Conservation (phyloP, 2,113 vertebrate genomes). For the Gavialis gangeticus region DNA sequence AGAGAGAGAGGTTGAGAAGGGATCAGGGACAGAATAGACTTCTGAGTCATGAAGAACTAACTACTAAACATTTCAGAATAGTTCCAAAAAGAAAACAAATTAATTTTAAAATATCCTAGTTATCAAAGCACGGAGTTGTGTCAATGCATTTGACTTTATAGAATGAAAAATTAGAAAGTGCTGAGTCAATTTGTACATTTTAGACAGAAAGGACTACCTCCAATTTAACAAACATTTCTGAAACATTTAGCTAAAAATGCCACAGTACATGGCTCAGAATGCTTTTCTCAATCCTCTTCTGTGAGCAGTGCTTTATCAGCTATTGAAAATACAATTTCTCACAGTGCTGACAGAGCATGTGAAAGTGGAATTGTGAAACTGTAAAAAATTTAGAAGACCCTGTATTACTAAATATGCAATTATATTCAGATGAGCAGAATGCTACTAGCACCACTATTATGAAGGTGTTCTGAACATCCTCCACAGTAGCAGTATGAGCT, state of each 20-base stretch:
- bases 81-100: background rate
- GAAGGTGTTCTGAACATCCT: background rate
- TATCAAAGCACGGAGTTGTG: background rate
- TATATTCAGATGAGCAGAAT: background rate
- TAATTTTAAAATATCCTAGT: background rate
- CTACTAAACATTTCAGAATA: background rate
- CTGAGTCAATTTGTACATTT: background rate
- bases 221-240: background rate
- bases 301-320: background rate
- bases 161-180: background rate
- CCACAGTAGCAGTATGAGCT: background rate
- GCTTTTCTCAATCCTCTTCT: background rate
- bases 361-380: background rate
- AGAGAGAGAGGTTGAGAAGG: background rate
- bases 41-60: background rate
- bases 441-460: background rate
- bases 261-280: background rate
- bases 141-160: background rate
- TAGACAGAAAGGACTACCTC: background rate
- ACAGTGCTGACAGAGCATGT: background rate
- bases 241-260: background rate
- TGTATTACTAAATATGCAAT: background rate
- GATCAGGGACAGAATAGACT: background rate
- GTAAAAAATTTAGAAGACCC: background rate
- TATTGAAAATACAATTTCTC: background rate